Percentiles rank a stretch among this genome's conserved stretches.
These are phyloP conservation scores for Cyrtodaria siliqua DNA, from an alignment of 2,888 invertebrate genomes.

Conservation along the genomic window DNA sequence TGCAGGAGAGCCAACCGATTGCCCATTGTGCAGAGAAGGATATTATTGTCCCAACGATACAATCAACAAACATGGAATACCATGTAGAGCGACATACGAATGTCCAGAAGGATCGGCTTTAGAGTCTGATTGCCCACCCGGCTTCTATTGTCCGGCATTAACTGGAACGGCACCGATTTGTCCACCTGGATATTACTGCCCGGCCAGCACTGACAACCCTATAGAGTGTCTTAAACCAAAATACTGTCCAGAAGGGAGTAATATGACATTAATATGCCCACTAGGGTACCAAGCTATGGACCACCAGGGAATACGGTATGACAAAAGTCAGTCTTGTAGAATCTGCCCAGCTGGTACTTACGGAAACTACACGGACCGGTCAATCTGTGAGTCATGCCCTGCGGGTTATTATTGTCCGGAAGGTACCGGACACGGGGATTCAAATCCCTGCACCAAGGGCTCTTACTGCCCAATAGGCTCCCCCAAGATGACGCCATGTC, in stretches of 20 bases:
- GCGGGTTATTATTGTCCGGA: constrained; percentile 84
- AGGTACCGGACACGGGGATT: constrained; percentile 77
- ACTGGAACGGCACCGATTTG: constrained; percentile 81
- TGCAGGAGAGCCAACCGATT: constrained; percentile 73
- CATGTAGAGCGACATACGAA: constrained; percentile 79
- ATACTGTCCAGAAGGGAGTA: constrained; percentile 83
- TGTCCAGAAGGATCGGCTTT: constrained; percentile 80
- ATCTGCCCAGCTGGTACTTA: constrained; percentile 82
- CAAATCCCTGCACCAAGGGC: constrained; percentile 76
- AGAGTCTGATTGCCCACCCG: constrained; percentile 77
- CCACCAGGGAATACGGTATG: constrained; percentile 76
- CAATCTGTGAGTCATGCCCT: constrained; percentile 79
- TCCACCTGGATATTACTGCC: constrained; percentile 83
- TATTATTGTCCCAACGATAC: constrained; percentile 83
- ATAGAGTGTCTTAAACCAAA: constrained; percentile 77
- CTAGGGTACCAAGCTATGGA: constrained; percentile 79
- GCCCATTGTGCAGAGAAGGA: constrained; percentile 77
- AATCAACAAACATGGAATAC: constrained; percentile 79
- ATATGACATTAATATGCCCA: constrained; percentile 78
- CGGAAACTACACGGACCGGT: constrained; percentile 79
- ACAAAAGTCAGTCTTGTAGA: constrained; percentile 72
- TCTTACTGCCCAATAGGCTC: constrained; percentile 80
- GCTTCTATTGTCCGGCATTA: constrained; percentile 79
- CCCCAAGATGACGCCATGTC: constrained; percentile 72
- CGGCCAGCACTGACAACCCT: constrained; percentile 78